Evolutionary conservation across 2,888 invertebrate species (phyloP).

Genomic region (Galerucella calmariensis): DNA sequence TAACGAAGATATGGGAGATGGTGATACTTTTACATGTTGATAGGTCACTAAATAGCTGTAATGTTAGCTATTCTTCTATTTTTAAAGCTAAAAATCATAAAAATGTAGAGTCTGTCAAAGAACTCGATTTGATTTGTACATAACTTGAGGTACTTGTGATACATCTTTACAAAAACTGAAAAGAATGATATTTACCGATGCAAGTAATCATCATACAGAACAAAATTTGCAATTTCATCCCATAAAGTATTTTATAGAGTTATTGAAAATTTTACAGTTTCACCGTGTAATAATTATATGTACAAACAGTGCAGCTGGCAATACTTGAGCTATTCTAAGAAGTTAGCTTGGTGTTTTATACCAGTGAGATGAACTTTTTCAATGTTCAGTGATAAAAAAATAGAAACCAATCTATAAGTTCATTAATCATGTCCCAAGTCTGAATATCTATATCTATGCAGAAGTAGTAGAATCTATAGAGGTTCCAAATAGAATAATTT

Average conservation of each 20-base stretch:
- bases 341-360: conserved; percentile 63
- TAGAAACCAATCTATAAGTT: conserved; percentile 39
- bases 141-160: too few species aligned
- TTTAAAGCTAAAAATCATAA: too few species aligned
- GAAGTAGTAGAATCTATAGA: conserved; percentile 33
- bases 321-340: conserved; percentile 58
- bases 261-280: conserved; percentile 42
- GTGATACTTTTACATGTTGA: too few species aligned
- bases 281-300: conserved; percentile 32
- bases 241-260: neutral
- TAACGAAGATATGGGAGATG: too few species aligned
- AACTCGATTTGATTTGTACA: too few species aligned
- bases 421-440: conserved; percentile 14
- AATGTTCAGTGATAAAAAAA: conserved; percentile 58
- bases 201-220: too few species aligned
- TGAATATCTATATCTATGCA: conserved; percentile 15
- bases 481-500: conserved; percentile 29
- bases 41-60: too few species aligned
- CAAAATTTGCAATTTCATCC: neutral
- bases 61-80: too few species aligned
- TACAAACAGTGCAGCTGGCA: conserved; percentile 58
- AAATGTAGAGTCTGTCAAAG: too few species aligned
- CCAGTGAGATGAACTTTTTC: conserved; percentile 60
- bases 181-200: too few species aligned
- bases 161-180: too few species aligned